phyloP scores from a whole-genome alignment of 1,140 invertebrate species.

The Heliconius congener region DNA sequence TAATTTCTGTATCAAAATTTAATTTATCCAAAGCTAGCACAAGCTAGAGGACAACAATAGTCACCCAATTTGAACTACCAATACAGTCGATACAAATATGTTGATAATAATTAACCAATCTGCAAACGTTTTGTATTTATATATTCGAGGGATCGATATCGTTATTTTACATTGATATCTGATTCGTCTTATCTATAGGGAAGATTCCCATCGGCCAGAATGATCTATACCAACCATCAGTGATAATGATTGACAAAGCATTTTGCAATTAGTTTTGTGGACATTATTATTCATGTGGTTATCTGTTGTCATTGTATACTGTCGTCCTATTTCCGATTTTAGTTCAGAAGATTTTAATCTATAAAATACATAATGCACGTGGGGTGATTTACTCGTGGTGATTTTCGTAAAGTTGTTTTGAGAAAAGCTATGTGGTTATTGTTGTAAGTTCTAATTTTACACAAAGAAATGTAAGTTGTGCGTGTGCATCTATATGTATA shows the following conservation, averaged over 20 bases:
- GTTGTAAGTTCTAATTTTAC: too few species aligned
- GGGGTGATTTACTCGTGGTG: too few species aligned
- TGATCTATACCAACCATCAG: not conserved
- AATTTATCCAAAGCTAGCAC: not conserved
- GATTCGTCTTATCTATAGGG: not conserved
- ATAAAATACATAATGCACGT: not conserved
- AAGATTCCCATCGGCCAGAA: not conserved
- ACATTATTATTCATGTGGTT: not conserved
- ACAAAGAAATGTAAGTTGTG: too few species aligned
- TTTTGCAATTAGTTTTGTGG: not conserved
- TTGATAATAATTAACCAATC: not conserved
- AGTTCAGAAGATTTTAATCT: not conserved
- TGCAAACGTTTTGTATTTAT: not conserved
- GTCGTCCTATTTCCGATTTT: not conserved
- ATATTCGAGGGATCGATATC: not conserved
- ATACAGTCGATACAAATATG: constrained; percentile 5
- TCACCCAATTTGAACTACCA: not conserved
- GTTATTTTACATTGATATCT: not conserved
- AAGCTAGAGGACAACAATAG: not conserved
- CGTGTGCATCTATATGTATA: too few species aligned
- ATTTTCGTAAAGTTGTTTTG: not conserved
- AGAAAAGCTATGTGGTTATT: not conserved
- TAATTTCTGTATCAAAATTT: not conserved
- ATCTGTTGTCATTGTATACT: not conserved
- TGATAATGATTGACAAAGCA: not conserved